These are phyloP conservation scores for Gnathonemus echidnorhynchus DNA, from an alignment of 2,113 vertebrate genomes.

Conservation along the genomic window DNA sequence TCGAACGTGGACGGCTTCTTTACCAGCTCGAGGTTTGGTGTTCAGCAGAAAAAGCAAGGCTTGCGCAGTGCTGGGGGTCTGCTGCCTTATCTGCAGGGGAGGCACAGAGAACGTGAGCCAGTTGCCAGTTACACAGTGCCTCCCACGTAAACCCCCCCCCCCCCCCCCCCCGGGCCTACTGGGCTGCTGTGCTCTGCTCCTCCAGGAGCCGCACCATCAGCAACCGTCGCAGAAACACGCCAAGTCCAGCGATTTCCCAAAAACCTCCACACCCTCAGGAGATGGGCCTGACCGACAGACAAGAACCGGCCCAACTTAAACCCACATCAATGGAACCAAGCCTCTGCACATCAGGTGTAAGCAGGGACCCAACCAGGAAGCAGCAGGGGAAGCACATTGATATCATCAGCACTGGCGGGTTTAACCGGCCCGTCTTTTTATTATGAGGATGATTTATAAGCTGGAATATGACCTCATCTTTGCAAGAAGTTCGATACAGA, in stretches of 20 bases:
- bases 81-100: not conserved
- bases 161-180: not conserved
- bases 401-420: not conserved
- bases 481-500: not conserved
- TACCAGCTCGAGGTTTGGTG: not conserved
- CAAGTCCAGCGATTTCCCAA: not conserved
- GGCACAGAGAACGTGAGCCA: not conserved
- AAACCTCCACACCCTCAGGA: not conserved
- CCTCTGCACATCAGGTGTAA: not conserved
- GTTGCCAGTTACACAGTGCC: not conserved
- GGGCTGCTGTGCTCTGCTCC: not conserved
- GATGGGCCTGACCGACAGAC: not conserved
- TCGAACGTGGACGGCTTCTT: not conserved
- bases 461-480: not conserved
- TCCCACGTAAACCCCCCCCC: not conserved
- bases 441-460: not conserved
- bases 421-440: not conserved
- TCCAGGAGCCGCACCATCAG: not conserved
- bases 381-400: not conserved
- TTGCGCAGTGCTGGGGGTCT: not conserved
- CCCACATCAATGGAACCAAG: not conserved
- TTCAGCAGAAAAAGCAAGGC: not conserved
- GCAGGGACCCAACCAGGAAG: not conserved
- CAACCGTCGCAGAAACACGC: not conserved
- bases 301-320: not conserved